A percentile compares a stretch with the other conserved stretches of the same genome.
Conservation (phyloP, 2,113 vertebrate species). For the Origma solitaria region DNA sequence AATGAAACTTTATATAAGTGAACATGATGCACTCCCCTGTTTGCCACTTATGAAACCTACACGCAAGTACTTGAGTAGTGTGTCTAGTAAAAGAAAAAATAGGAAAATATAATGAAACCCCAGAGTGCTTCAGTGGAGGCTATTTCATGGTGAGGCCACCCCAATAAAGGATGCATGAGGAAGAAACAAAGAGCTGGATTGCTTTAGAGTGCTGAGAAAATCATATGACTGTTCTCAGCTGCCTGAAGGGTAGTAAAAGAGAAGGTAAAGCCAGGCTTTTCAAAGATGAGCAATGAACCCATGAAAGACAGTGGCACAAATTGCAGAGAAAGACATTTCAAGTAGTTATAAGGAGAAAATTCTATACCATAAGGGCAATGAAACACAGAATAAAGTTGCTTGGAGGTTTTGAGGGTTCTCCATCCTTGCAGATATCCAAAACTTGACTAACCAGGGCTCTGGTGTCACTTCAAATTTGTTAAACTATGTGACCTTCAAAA, state of each 20-base stretch:
- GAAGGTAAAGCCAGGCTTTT: not conserved
- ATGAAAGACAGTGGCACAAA: not conserved
- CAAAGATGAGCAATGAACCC: not conserved
- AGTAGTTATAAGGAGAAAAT: not conserved
- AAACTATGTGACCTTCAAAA: not conserved
- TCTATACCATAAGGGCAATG: not conserved
- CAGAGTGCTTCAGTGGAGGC: not conserved
- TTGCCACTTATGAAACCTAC: not conserved
- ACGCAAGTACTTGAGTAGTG: not conserved
- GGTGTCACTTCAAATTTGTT: not conserved
- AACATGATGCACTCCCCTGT: accelerated
- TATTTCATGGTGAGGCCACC: not conserved
- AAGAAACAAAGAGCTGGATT: not conserved
- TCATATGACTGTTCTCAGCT: not conserved
- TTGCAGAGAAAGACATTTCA: not conserved
- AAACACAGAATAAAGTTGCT: not conserved
- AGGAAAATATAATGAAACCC: not conserved
- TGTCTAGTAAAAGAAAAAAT: not conserved
- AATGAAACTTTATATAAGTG: not conserved
- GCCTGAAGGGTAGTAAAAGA: not conserved
- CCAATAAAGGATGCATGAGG: not conserved
- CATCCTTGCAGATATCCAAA: not conserved
- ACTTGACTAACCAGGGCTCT: not conserved
- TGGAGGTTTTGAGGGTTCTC: not conserved
- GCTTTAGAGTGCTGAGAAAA: not conserved